Conservation (phyloP, 2,113 vertebrate genomes). For the Esox niger region DNA sequence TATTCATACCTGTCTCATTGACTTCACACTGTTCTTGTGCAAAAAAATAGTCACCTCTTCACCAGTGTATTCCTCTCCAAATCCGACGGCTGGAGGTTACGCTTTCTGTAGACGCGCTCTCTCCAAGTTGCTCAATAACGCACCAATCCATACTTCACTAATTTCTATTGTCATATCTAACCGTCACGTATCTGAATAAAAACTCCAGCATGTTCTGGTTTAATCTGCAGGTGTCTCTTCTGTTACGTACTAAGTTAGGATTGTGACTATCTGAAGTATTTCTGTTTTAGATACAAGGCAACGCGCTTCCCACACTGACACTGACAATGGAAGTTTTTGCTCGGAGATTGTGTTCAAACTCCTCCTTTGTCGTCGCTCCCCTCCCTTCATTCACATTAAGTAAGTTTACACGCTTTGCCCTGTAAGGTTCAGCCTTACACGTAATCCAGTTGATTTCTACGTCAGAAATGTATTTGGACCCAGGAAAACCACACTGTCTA, state of each 20-base stretch:
- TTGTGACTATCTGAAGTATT: not conserved
- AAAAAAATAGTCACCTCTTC: not conserved
- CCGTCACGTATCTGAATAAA: slow-evolving; percentile 25
- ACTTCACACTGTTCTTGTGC: slow-evolving; percentile 14
- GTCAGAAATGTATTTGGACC: not conserved
- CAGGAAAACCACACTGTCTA: not conserved
- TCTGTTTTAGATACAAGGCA: not conserved
- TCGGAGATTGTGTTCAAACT: slow-evolving; percentile 31
- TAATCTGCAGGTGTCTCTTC: not conserved
- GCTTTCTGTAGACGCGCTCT: slow-evolving; percentile 22
- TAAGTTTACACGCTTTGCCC: not conserved
- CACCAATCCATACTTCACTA: slow-evolving; percentile 32
- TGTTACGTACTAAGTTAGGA: not conserved
- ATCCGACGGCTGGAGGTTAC: not conserved
- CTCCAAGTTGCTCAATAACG: slow-evolving; percentile 2
- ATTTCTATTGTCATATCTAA: slow-evolving; percentile 19
- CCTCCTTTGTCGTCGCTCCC: slow-evolving; percentile 49
- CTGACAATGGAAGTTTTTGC: slow-evolving; percentile 43
- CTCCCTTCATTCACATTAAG: no score
- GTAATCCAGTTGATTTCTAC: not conserved
- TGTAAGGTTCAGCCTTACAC: not conserved
- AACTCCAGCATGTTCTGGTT: not conserved
- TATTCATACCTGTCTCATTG: slow-evolving; percentile 39
- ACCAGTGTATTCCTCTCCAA: not conserved
- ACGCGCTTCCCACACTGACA: slow-evolving; percentile 14